Percentiles rank a stretch among this genome's conserved stretches.
phyloP scores from a whole-genome alignment of 1,140 invertebrate genomes.

The Listronotus oregonensis region DNA sequence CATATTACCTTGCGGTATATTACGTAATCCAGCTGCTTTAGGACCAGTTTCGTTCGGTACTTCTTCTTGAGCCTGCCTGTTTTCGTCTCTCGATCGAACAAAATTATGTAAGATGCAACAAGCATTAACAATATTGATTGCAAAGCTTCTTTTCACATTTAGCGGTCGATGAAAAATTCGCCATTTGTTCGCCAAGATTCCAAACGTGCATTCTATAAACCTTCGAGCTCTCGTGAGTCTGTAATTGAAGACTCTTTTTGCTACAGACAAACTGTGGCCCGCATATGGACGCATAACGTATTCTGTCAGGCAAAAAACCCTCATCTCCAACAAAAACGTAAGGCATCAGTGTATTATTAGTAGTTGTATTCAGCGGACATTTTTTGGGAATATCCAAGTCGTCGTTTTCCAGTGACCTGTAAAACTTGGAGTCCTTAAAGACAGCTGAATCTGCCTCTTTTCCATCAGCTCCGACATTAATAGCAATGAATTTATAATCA shows the following conservation, averaged over 20 bases:
- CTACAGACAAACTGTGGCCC: slow-evolving; percentile 44
- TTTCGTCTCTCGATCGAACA: too few relatives aligned
- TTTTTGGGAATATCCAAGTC: too few relatives aligned
- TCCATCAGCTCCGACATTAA: too few relatives aligned
- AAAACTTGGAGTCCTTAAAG: too few relatives aligned
- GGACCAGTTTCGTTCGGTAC: too few relatives aligned
- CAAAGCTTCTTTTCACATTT: slow-evolving; percentile 46
- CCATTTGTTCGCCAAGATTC: slow-evolving; percentile 51
- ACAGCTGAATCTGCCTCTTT: too few relatives aligned
- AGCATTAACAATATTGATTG: slow-evolving; percentile 48
- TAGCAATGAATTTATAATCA: too few relatives aligned
- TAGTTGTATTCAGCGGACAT: too few relatives aligned
- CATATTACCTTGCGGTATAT: slow-evolving; percentile 19
- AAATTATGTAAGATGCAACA: slow-evolving; percentile 35
- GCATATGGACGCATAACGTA: slow-evolving; percentile 54
- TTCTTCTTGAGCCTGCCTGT: too few relatives aligned
- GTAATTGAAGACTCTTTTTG: slow-evolving; percentile 59
- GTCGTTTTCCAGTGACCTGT: too few relatives aligned
- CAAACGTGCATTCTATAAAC: slow-evolving; percentile 56
- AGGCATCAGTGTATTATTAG: slow-evolving; percentile 38
- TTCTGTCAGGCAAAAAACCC: slow-evolving; percentile 50
- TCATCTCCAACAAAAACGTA: slow-evolving; percentile 49
- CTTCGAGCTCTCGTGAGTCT: slow-evolving; percentile 50
- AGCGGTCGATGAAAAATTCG: slow-evolving; percentile 52
- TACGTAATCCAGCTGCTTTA: slow-evolving; percentile 10